These are phyloP conservation scores for Cherax quadricarinatus DNA, from an alignment of 1,140 invertebrate genomes.

Conservation along the genomic window DNA sequence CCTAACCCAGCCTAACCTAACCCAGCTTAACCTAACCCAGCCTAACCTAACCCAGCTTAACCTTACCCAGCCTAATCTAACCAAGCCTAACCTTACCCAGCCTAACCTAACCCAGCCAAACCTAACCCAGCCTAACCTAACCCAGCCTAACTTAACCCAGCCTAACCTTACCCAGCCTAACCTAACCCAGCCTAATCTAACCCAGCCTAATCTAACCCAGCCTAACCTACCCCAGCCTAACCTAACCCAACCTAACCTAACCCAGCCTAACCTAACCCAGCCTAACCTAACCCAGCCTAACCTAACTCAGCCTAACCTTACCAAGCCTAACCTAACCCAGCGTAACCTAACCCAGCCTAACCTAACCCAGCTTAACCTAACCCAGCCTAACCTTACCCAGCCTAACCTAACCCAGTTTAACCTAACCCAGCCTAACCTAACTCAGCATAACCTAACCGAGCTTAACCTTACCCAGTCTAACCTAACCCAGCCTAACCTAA, in stretches of 20 bases:
- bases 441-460: conserved; percentile 17
- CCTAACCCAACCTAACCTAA: conserved; percentile 24
- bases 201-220: conserved; percentile 22
- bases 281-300: conserved; percentile 36
- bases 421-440: conserved; percentile 29
- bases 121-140: conserved; percentile 32
- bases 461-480: conserved; percentile 27
- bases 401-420: conserved; percentile 30
- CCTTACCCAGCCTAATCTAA: conserved; percentile 16
- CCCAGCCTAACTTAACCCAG: conserved; percentile 29
- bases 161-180: conserved; percentile 38
- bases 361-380: no score
- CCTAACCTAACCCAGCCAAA: conserved; percentile 31
- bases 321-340: no score
- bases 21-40: conserved; percentile 26
- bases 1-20: conserved; percentile 30
- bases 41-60: conserved; percentile 37
- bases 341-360: no score
- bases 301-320: neutral
- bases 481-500: conserved; percentile 33
- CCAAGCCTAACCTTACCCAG: conserved; percentile 18
- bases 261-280: conserved; percentile 19
- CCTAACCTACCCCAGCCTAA: conserved; percentile 17
- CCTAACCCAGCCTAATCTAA: conserved; percentile 37
- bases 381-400: conserved; percentile 28